phyloP scores from a whole-genome alignment of 1,140 invertebrate genomes.

The Leptinotarsa defecta region DNA sequence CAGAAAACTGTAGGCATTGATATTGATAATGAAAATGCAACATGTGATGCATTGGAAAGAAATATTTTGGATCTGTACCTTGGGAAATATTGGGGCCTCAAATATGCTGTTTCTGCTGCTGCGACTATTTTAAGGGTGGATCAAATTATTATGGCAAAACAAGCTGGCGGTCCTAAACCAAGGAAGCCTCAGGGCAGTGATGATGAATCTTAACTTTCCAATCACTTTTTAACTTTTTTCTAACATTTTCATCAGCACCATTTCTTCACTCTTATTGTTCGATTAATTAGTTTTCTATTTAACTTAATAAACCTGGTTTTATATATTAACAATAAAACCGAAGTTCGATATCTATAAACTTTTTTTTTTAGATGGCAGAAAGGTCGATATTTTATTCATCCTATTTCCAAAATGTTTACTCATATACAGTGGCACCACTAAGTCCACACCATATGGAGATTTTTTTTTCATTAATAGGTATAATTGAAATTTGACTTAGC shows the following conservation, averaged over 20 bases:
- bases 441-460: too few relatives aligned
- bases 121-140: slow-evolving; percentile 96
- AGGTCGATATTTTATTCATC: too few relatives aligned
- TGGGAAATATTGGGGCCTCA: slow-evolving; percentile 91
- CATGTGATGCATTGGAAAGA: slow-evolving; percentile 75
- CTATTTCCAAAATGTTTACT: too few relatives aligned
- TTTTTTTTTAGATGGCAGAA: too few relatives aligned
- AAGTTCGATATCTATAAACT: too few relatives aligned
- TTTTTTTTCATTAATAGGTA: too few relatives aligned
- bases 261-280: neutral
- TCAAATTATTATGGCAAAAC: slow-evolving; percentile 98
- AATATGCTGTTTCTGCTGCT: slow-evolving; percentile 92
- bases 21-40: slow-evolving; percentile 75
- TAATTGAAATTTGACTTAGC: too few relatives aligned
- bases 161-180: slow-evolving; percentile 92
- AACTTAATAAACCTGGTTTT: neutral
- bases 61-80: slow-evolving; percentile 85
- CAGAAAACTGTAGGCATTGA: slow-evolving; percentile 84
- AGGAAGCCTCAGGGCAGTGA: slow-evolving; percentile 70
- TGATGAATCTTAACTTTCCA: slow-evolving; percentile 62
- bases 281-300: neutral
- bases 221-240: neutral
- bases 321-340: too few relatives aligned
- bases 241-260: neutral
- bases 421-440: too few relatives aligned